Evolutionary conservation across 2,113 vertebrate species (phyloP).

Genomic region (Felis catus): DNA sequence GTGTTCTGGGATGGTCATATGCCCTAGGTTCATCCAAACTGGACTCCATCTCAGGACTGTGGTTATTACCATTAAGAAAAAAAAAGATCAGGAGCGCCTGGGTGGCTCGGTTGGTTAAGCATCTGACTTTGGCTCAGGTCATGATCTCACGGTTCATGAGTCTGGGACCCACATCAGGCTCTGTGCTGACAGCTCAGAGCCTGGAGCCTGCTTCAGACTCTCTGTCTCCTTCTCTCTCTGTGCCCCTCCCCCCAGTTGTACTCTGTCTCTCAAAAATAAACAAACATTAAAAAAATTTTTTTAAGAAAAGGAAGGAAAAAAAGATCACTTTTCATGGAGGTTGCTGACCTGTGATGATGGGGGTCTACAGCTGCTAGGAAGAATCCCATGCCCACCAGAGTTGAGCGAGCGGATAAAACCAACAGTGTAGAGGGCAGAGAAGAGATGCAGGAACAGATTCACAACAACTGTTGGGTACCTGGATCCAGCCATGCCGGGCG

Average conservation of each 20-base stretch:
- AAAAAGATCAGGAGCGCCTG: not conserved
- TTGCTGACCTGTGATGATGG: not conserved
- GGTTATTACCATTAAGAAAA: not conserved
- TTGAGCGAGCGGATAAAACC: not conserved
- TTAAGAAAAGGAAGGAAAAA: not conserved
- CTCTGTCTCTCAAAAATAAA: too few species aligned
- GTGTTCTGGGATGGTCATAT: not conserved
- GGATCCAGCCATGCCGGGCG: not conserved
- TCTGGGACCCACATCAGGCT: too few species aligned
- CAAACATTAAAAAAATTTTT: too few species aligned
- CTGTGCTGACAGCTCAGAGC: too few species aligned
- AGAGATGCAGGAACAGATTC: not conserved
- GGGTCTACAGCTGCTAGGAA: not conserved
- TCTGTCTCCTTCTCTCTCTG: too few species aligned
- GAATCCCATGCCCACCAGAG: not conserved
- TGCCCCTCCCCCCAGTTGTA: too few species aligned
- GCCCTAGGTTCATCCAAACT: not conserved
- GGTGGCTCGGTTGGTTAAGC: too few species aligned
- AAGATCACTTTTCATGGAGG: not conserved
- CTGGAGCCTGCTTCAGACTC: too few species aligned
- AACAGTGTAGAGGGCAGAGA: not conserved
- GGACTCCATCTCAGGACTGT: not conserved
- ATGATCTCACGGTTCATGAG: too few species aligned
- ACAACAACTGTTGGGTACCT: not conserved
- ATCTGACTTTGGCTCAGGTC: too few species aligned